phyloP scores from a whole-genome alignment of 2,113 vertebrate species.

The Aldabrachelys gigantea region DNA sequence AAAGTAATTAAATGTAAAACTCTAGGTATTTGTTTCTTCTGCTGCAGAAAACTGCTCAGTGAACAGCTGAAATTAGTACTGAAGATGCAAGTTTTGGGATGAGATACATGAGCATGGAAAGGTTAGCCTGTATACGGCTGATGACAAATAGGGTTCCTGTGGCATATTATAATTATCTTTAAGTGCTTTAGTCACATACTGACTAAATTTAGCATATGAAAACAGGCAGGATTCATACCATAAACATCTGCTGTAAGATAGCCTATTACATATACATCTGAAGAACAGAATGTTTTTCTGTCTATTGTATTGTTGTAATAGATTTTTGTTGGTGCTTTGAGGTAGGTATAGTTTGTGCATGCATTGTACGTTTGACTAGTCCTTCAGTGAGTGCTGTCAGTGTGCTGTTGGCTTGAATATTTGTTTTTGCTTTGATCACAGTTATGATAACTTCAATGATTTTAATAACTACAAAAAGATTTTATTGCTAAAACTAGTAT shows the following conservation, averaged over 20 bases:
- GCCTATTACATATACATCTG: neutral
- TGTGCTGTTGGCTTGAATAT: too few relatives aligned
- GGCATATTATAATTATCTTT: neutral
- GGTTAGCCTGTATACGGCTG: too few relatives aligned
- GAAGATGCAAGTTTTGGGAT: neutral
- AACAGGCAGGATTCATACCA: neutral
- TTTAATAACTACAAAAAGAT: too few relatives aligned
- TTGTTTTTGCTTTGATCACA: too few relatives aligned
- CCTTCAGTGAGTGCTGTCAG: neutral
- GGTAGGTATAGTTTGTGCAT: too few relatives aligned
- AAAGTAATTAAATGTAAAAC: neutral
- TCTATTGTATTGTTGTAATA: neutral
- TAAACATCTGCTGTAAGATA: neutral
- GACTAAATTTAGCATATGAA: neutral
- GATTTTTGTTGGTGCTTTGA: neutral
- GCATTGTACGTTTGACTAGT: neutral
- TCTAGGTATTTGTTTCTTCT: neutral
- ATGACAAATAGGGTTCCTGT: too few relatives aligned
- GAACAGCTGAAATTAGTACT: neutral
- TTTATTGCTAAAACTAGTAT: too few relatives aligned
- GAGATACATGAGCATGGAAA: neutral
- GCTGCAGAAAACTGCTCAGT: neutral
- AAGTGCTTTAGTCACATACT: neutral
- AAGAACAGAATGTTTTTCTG: neutral
- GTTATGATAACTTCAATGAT: too few relatives aligned